Evolutionary conservation across 2,888 invertebrate genomes (phyloP).

Genomic region (Heliconius charithonia): DNA sequence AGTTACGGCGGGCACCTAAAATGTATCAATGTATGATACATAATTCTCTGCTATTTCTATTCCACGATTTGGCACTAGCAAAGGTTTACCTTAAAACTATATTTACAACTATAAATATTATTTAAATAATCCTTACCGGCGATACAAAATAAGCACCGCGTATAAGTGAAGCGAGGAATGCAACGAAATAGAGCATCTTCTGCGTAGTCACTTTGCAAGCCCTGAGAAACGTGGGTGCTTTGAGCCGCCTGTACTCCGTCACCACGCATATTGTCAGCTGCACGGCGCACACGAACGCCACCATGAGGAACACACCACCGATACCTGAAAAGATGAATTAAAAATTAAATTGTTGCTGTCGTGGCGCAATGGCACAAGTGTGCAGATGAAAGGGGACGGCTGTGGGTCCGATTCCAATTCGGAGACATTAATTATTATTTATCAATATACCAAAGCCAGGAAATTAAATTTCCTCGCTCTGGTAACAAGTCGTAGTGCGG

Average conservation of each 20-base stretch:
- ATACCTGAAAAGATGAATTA: slow-evolving; percentile 73
- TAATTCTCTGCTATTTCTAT: too few relatives aligned
- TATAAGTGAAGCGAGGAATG: slow-evolving; percentile 92
- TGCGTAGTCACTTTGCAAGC: slow-evolving; percentile 95
- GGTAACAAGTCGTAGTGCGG: not conserved
- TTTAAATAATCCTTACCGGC: slow-evolving; percentile 86
- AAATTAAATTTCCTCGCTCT: too few relatives aligned
- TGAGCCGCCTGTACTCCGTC: slow-evolving; percentile 91
- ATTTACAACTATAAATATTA: not conserved
- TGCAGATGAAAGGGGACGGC: not conserved
- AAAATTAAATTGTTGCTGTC: not conserved
- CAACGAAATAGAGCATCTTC: slow-evolving; percentile 93
- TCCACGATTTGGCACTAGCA: not conserved
- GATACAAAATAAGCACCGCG: slow-evolving; percentile 95
- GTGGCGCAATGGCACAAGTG: not conserved
- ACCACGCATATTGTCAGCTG: slow-evolving; percentile 93
- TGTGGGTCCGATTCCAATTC: not conserved
- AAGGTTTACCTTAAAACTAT: not conserved
- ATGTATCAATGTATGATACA: too few relatives aligned
- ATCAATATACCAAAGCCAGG: not conserved
- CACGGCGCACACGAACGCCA: slow-evolving; percentile 92
- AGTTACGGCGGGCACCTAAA: too few relatives aligned
- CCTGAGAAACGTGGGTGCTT: slow-evolving; percentile 90
- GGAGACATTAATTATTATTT: not conserved
- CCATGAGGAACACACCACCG: slow-evolving; percentile 90